These are phyloP conservation scores for Paracanthobrama guichenoti DNA, from an alignment of 2,113 vertebrate genomes.

Conservation along the genomic window DNA sequence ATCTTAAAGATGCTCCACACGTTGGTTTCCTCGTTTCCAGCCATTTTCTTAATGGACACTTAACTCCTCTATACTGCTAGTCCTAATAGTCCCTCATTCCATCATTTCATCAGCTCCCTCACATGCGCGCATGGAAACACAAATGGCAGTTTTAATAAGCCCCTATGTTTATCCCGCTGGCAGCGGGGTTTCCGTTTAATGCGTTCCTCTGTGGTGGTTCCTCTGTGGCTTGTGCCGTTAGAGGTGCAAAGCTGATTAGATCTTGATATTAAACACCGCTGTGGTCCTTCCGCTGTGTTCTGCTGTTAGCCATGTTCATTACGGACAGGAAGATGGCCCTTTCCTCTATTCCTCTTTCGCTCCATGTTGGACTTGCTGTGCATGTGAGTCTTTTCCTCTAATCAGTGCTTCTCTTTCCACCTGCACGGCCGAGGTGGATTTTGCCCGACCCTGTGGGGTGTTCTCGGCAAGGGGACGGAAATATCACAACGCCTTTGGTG, in stretches of 20 bases:
- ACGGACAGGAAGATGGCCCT: constrained; percentile 44
- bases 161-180: constrained; percentile 24
- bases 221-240: background rate
- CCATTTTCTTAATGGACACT: constrained; percentile 48
- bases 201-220: background rate
- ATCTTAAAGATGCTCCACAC: background rate
- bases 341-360: background rate
- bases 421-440: background rate
- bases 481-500: background rate
- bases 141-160: constrained; percentile 51
- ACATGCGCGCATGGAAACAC: constrained; percentile 29
- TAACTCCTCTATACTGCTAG: constrained; percentile 34
- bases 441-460: background rate
- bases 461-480: background rate
- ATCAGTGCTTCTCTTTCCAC: constrained; percentile 29
- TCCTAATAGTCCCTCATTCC: constrained; percentile 53
- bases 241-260: constrained; percentile 40
- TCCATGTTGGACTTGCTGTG: constrained; percentile 33
- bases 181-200: constrained; percentile 29
- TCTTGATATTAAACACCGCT: constrained; percentile 34
- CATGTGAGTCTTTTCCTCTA: background rate
- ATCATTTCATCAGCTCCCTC: constrained; percentile 45
- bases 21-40: background rate
- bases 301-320: constrained; percentile 37
- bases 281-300: constrained; percentile 9